phyloP scores from a whole-genome alignment of 2,113 vertebrate species.

The Galbula dea region DNA sequence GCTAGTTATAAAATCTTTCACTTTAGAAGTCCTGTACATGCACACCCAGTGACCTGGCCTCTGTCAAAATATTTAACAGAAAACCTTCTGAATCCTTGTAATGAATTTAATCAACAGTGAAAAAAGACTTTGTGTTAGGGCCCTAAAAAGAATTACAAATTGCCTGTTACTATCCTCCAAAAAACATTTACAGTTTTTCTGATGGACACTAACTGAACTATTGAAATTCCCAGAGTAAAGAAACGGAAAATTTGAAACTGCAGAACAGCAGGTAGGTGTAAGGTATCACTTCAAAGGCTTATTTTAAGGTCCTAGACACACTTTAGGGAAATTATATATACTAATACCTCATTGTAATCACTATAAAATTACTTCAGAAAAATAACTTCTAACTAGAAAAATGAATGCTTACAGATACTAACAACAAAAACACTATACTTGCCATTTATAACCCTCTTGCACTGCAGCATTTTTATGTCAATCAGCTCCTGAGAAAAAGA shows the following conservation, averaged over 20 bases:
- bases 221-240: neutral
- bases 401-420: neutral
- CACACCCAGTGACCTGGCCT: neutral
- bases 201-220: neutral
- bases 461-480: conserved; percentile 94
- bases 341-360: fast-evolving
- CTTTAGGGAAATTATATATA: neutral
- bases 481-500: conserved; percentile 87
- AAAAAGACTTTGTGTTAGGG: neutral
- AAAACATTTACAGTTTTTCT: neutral
- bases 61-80: neutral
- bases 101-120: neutral
- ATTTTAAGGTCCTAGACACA: neutral
- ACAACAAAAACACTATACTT: conserved; percentile 46
- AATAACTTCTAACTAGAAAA: neutral
- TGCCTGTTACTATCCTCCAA: neutral
- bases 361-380: neutral
- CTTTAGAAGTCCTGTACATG: neutral
- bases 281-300: neutral
- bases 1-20: neutral
- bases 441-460: conserved; percentile 89
- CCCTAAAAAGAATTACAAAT: neutral
- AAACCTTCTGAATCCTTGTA: neutral
- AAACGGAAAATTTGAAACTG: neutral
- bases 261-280: neutral